Conservation (phyloP, 1,140 invertebrate genomes). For the Monomorium pharaonis region DNA sequence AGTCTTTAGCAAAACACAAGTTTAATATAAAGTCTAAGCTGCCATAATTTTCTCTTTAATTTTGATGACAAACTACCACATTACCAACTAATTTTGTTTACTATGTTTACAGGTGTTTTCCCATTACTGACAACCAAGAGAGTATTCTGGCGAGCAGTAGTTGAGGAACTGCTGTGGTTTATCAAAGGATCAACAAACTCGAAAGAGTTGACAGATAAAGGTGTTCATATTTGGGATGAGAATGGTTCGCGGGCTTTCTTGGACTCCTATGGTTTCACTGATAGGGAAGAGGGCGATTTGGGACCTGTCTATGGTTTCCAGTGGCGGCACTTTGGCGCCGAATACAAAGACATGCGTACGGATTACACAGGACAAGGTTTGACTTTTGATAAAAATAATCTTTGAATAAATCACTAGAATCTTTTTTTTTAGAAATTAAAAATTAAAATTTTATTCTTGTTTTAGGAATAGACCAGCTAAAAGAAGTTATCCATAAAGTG, state of each 20-base stretch:
- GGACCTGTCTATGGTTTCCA: constrained; percentile 99
- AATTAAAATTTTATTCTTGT: constrained; percentile 65
- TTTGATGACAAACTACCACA: background rate
- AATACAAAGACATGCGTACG: constrained; percentile 93
- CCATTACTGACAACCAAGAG: constrained; percentile 98
- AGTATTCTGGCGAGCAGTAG: constrained; percentile 96
- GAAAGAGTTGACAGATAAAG: constrained; percentile 93
- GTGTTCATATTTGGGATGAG: constrained; percentile 98
- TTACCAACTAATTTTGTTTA: background rate
- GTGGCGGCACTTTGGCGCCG: constrained; percentile 99
- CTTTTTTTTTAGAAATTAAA: background rate
- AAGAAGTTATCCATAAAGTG: constrained; percentile 93
- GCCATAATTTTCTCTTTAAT: background rate
- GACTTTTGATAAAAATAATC: constrained; percentile 57
- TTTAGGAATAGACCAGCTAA: constrained; percentile 94
- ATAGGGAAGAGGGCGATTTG: constrained; percentile 97
- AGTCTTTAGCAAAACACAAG: background rate
- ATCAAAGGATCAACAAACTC: constrained; percentile 97
- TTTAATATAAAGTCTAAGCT: background rate
- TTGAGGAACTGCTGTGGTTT: constrained; percentile 99
- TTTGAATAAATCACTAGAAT: constrained; percentile 76
- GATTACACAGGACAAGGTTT: constrained; percentile 95
- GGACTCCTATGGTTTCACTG: constrained; percentile 93
- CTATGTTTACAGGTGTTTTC: constrained; percentile 87
- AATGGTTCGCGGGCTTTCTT: constrained; percentile 97